These are phyloP conservation scores for Batillaria attramentaria DNA, from an alignment of 1,140 invertebrate genomes.

Conservation along the genomic window DNA sequence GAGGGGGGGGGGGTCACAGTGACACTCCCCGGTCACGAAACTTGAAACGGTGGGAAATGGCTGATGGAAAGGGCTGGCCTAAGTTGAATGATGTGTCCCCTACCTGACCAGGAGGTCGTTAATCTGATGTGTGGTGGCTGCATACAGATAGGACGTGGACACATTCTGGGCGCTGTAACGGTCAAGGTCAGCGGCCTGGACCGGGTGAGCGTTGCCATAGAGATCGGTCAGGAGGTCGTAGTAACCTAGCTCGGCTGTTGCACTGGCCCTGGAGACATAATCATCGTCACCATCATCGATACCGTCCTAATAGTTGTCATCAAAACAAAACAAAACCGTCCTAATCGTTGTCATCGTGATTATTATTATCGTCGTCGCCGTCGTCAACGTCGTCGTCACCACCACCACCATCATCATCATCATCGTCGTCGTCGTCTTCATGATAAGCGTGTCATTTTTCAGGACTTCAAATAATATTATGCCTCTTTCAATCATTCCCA, in stretches of 20 bases:
- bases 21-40: not conserved
- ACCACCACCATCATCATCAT: not conserved
- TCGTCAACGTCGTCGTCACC: not conserved
- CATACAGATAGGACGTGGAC: conserved; percentile 40
- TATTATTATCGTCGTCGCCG: not conserved
- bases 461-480: too few species aligned
- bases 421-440: not conserved
- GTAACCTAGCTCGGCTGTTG: conserved; percentile 18
- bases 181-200: conserved; percentile 13
- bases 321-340: not conserved
- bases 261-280: conserved; percentile 31
- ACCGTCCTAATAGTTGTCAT: not conserved
- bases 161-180: conserved; percentile 29
- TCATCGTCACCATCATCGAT: not conserved
- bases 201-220: conserved; percentile 19
- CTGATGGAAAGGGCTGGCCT: not conserved
- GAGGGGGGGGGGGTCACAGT: too few species aligned
- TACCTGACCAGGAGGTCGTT: conserved; percentile 49
- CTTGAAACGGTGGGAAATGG: not conserved
- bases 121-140: conserved; percentile 38
- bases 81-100: not conserved
- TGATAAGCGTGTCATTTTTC: too few species aligned
- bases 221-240: conserved; percentile 41
- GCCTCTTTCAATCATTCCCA: too few species aligned
- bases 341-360: not conserved